Evolutionary conservation across 2,888 invertebrate genomes (phyloP), one percentile per base, ranked within the genome.

Genomic region (Pandemis heparana): DNA sequence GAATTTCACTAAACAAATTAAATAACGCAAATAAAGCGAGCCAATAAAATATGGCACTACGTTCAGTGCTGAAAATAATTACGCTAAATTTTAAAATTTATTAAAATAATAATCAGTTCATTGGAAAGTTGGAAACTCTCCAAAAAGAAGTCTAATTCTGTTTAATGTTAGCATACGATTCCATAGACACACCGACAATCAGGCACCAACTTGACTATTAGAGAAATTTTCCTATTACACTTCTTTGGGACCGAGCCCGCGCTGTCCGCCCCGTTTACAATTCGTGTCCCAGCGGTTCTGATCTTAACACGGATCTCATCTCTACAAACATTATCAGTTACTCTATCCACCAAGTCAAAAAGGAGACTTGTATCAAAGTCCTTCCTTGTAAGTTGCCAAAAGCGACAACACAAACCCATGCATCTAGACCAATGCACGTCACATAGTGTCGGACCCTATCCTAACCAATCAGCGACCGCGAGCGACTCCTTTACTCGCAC

Each of bases 11-110:
- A 92, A 85, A 66, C 48, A 88, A 85, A 90, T 83, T 85, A 88
- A 88, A 87, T 89, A 85, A 88, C 82, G 82, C 79, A 80, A 81
- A 84, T 87, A 88, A 86, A 87, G 86, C 87, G 88, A 92, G 92
- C 94, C 93, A 92, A 92, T 92, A 89, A 88, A 89, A 91, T 92
- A 94, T 94, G 94, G 94, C 94, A 94, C 94, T 92, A 85, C 82
- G 68, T 82, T 94, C 94, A 94, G 94, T 94, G 94, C 94, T 88
- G 89, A 78, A 84, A 88, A 89, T 83, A 91, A 93, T 92, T 90
- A 92, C 63, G 85, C 92, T 92, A 92, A 85, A 79, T 83, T 87
- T 85, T 83, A 83, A 89, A 32, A 89, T 90, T 91, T 87, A 87
- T 84, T 87, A 86, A 86, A 88, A 84, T 87, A 86, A 89, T 89